These are phyloP conservation scores for Nematopogon swammerdamellus DNA, from an alignment of 2,888 invertebrate species.

Conservation along the genomic window DNA sequence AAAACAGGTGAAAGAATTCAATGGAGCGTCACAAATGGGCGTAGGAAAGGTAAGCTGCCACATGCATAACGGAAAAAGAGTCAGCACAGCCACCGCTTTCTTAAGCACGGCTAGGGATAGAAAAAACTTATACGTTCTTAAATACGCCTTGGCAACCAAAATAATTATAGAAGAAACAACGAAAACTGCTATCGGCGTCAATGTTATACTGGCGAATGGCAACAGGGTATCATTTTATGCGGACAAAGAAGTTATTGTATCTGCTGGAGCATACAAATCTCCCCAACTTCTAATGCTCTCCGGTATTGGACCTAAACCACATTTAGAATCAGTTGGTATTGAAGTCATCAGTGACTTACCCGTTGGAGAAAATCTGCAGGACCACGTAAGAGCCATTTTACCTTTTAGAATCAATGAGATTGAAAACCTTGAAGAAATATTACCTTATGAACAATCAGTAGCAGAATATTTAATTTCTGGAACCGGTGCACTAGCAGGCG, in stretches of 20 bases:
- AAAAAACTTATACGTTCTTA: conserved; percentile 17
- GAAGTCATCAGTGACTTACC: conserved; percentile 1
- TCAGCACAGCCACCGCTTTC: conserved; percentile 17
- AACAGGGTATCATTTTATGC: conserved; percentile 1
- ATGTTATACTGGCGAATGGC: conserved; percentile 1
- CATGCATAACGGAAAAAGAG: conserved; percentile 1
- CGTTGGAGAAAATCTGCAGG: not conserved
- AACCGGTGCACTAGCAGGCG: not conserved
- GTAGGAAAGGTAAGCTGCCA: not conserved
- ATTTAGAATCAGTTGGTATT: not conserved
- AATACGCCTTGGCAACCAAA: conserved; percentile 18
- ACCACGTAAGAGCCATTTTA: not conserved
- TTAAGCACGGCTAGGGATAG: conserved; percentile 15
- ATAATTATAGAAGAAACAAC: conserved; percentile 13
- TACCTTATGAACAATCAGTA: not conserved
- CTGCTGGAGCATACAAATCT: not conserved
- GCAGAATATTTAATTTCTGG: no score
- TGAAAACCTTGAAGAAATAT: not conserved
- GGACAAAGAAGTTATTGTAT: conserved; percentile 2
- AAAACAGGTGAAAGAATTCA: not conserved
- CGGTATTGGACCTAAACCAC: conserved; percentile 2
- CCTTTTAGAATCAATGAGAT: not conserved
- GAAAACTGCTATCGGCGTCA: conserved; percentile 5
- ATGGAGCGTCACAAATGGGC: not conserved
- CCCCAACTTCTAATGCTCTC: conserved; percentile 4